Conservation (phyloP, 2,888 invertebrate species). For the Lymantria dispar region DNA sequence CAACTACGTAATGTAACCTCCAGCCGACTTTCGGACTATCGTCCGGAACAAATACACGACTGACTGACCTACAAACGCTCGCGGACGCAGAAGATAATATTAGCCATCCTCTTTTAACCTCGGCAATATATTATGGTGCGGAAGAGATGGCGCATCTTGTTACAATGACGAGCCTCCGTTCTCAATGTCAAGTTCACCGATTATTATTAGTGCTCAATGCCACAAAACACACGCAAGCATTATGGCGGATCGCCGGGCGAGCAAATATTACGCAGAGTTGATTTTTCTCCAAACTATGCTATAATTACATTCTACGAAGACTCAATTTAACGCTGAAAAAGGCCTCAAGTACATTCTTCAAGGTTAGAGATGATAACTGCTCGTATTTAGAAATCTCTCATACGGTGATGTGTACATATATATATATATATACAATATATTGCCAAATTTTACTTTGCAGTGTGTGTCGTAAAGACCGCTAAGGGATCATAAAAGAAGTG, state of each 20-base stretch:
- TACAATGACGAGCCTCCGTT: conserved; percentile 79
- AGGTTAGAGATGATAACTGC: too few species aligned
- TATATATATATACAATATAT: too few species aligned
- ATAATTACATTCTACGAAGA: conserved; percentile 16
- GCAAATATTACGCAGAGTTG: conserved; percentile 40
- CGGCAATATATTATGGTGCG: conserved; percentile 41
- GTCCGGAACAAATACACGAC: conserved; percentile 80
- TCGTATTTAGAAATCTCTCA: too few species aligned
- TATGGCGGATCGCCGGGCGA: conserved; percentile 54
- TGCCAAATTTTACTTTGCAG: too few species aligned
- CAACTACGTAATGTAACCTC: conserved; percentile 75
- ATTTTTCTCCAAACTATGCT: conserved; percentile 31
- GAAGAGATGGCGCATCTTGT: conserved; percentile 65
- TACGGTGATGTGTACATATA: too few species aligned
- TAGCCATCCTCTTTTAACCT: conserved; percentile 62
- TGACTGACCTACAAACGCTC: conserved; percentile 81
- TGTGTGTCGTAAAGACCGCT: too few species aligned
- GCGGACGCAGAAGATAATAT: conserved; percentile 67
- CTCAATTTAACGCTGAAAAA: too few species aligned
- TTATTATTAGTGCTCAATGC: conserved; percentile 82
- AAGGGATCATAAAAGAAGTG: too few species aligned
- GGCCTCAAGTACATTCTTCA: too few species aligned
- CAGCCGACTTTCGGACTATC: conserved; percentile 80
- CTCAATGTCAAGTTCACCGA: conserved; percentile 83
- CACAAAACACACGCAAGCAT: conserved; percentile 75